These are phyloP conservation scores for Trichosurus vulpecula DNA, from an alignment of 2,797 vertebrate genomes.

Conservation along the genomic window DNA sequence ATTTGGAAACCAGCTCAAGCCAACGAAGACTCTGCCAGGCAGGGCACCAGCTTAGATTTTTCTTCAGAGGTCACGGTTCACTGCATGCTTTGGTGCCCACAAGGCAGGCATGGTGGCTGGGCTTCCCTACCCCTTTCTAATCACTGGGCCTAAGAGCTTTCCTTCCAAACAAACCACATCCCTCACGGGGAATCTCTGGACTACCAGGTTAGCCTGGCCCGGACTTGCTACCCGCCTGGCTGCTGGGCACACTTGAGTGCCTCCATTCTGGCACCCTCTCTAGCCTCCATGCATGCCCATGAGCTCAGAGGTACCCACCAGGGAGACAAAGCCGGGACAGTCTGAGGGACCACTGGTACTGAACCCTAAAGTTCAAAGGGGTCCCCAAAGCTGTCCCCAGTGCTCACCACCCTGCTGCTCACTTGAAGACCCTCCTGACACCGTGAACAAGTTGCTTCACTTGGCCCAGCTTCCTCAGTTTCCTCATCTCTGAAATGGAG, in stretches of 20 bases:
- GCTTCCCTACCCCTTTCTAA: not conserved
- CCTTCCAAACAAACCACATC: not conserved
- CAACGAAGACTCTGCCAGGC: not conserved
- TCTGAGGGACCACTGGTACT: no score
- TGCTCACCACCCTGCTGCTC: not conserved
- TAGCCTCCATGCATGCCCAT: not conserved
- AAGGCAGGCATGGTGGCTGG: no score
- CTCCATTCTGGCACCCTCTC: no score
- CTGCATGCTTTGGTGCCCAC: no score
- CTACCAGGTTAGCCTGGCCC: not conserved
- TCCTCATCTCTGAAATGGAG: not conserved
- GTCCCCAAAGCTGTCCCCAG: not conserved
- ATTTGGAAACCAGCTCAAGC: not conserved
- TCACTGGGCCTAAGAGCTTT: not conserved
- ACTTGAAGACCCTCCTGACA: not conserved
- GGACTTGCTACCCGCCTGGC: accelerated
- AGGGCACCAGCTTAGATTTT: not conserved
- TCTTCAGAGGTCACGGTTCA: not conserved
- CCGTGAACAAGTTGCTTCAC: no score
- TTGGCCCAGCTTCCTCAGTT: not conserved
- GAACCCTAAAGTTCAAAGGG: not conserved
- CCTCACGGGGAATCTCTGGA: no score
- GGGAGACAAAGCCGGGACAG: not conserved
- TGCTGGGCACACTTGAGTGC: not conserved
- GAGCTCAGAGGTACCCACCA: no score